phyloP scores from a whole-genome alignment of 1,140 invertebrate species.

The Listronotus oregonensis region DNA sequence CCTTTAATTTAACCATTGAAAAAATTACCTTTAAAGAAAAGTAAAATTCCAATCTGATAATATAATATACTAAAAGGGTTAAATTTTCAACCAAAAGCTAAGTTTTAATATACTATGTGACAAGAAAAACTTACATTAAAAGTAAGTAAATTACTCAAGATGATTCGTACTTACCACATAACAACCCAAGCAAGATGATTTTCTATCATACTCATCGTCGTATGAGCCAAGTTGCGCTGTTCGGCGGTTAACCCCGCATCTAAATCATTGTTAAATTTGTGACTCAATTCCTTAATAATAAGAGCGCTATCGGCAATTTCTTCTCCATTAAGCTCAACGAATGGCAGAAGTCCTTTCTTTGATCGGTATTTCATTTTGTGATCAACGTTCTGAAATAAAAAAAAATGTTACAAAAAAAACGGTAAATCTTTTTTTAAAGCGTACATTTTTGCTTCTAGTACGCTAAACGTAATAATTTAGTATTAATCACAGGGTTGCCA shows the following conservation, averaged over 20 bases:
- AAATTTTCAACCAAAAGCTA: too few species aligned
- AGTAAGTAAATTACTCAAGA: too few species aligned
- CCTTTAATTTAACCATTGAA: too few species aligned
- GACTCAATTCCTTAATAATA: slow-evolving; percentile 84
- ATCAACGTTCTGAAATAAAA: slow-evolving; percentile 84
- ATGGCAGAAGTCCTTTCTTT: slow-evolving; percentile 90
- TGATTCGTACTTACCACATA: slow-evolving; percentile 60
- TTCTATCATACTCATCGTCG: slow-evolving; percentile 94
- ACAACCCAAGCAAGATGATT: slow-evolving; percentile 91
- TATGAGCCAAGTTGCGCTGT: slow-evolving; percentile 85
- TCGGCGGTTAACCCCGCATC: slow-evolving; percentile 78
- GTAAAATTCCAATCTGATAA: too few species aligned
- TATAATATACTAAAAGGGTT: too few species aligned
- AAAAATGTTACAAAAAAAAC: slow-evolving; percentile 18
- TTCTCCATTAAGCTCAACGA: slow-evolving; percentile 91
- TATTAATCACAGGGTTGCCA: too few species aligned
- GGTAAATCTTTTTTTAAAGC: too few species aligned
- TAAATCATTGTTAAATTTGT: slow-evolving; percentile 81
- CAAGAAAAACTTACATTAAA: too few species aligned
- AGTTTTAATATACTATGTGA: too few species aligned
- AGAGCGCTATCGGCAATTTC: slow-evolving; percentile 89
- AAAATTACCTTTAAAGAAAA: too few species aligned
- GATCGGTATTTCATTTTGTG: slow-evolving; percentile 92
- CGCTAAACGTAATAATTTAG: too few species aligned
- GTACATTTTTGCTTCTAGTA: too few species aligned